These are phyloP conservation scores for Caenorhabditis angaria DNA, from an alignment of 2,888 invertebrate genomes.

Conservation along the genomic window DNA sequence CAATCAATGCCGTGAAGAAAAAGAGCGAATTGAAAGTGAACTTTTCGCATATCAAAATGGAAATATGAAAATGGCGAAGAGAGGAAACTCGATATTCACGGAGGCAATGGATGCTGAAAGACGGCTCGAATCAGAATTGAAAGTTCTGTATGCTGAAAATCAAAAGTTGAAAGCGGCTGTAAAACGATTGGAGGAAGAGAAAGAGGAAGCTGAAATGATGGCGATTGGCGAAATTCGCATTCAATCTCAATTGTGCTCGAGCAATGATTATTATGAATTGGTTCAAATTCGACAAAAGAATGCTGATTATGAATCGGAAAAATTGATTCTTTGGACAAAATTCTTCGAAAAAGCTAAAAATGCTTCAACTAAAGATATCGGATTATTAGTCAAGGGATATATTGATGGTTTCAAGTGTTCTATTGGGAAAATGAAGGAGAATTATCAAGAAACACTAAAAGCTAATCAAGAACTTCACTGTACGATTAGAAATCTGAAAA, in stretches of 20 bases:
- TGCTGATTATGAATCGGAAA: slow-evolving; percentile 19
- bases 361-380: slow-evolving; percentile 22
- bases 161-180: slow-evolving; percentile 9
- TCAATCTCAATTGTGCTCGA: slow-evolving; percentile 11
- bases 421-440: background rate
- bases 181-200: slow-evolving; percentile 19
- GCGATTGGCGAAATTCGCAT: slow-evolving; percentile 16
- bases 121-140: slow-evolving; percentile 26
- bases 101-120: slow-evolving; percentile 41
- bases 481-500: background rate
- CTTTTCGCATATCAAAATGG: slow-evolving; percentile 28
- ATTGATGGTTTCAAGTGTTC: slow-evolving; percentile 25
- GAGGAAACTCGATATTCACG: slow-evolving; percentile 34
- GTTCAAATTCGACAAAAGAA: slow-evolving; percentile 8
- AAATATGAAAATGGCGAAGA: background rate
- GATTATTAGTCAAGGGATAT: slow-evolving; percentile 14
- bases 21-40: slow-evolving; percentile 24
- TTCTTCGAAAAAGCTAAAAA: slow-evolving; percentile 21
- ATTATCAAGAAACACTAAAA: background rate
- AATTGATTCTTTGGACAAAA: slow-evolving; percentile 20
- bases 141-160: slow-evolving; percentile 14
- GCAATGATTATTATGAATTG: slow-evolving; percentile 24
- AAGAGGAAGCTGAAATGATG: slow-evolving; percentile 29
- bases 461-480: background rate
- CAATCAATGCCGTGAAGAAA: slow-evolving; percentile 25